Base-by-base conservation (phyloP, 92 coral and sea anemone species). In the Palythoa grandiflora region DNA sequence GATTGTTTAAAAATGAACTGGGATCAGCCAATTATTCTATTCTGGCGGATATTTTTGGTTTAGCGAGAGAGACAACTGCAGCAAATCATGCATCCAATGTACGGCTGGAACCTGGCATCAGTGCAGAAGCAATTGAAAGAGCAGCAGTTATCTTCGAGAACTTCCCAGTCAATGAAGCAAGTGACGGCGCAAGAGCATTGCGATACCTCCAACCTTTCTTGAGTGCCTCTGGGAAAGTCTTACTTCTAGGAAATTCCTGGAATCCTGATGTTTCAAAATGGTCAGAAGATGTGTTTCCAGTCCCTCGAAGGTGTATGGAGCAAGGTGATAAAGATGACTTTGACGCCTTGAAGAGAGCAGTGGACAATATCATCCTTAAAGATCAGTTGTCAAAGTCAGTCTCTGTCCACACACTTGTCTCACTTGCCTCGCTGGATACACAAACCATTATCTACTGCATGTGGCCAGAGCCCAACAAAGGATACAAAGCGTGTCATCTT, bases 31-130 rank as follows among this genome's bases (percentile, higher is more conserved):
- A 86, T 36, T 90, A 86, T 61, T 71, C 74, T 68, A 83, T 87
- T 36, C 55, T 87, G 9, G 90, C 88, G 1, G 90, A 86, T 16
- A 80, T 81, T n/a, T 90, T 87, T 90, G 93, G 93, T 17, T 38
- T 90, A 11, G 89, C 93, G 13, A 83, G 71, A 60, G 81, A 83
- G 50, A 91, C 83, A 10, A 91, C 91, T 15, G 93, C 93, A 5
- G 83, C 84, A 76, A 70, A 14, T 16, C 89, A 91, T 47, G 55
- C 60, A 5, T 17, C 86, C 12, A 39, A 63, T 68, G 53, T 76
- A 19, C 80, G 68, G 12, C 51, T 87, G 3, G 77, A 91, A 17
- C 90, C 88, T 21, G 90, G 90, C 5, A 68, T 91, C 54, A 66
- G 77, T 53, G 28, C n/a, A 21, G 61, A 60, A 6, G 93, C 80